Evolutionary conservation across 2,797 vertebrate species (phyloP), one percentile per base, ranked within the genome.

Genomic region (Enteromius treurensis): DNA sequence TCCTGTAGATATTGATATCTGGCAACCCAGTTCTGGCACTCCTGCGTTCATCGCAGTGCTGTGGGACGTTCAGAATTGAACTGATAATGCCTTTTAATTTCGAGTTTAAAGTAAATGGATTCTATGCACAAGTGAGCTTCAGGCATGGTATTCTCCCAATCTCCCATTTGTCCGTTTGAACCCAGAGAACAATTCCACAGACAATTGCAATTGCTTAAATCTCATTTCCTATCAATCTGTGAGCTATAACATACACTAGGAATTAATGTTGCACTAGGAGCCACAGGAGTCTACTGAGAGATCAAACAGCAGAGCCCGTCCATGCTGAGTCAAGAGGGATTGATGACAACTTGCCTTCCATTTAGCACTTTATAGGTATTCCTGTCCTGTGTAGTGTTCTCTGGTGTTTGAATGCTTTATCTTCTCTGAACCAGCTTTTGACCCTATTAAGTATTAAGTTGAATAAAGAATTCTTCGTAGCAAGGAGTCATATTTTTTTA

Each of bases 1-100:
- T 79, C 67, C 71, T 78, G 64, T 51, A 65, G 65, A 73, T 86
- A 69, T 42, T 83, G 73, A 69, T 85, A 78, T 40, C 67, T 49
- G 55, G 67, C n/a, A 23, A n/a, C 55, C 62, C 40, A 55, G 49
- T 37, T 77, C 42, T 77, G n/a, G 51, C 32, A 21, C 51, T 23
- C 37, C 40, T 77, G 58, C 9, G 23, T 47, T 68, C 47, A 79
- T 75, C 55, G 32, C 40, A 47, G 37, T 4, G 55, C 26, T 77
- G 37, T 77, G 37, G 1, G 4, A 29, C 23, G 29, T 77, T 75
- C 49, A 34, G 42, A 47, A 29, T 32, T 49, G 45, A 49, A 73
- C 68, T 70, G 40, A 70, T 10, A 47, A 70, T 42, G 70, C 55
- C 34, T 40, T 62, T 77, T 45, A 40, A 29, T 37, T 23, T 55